Evolutionary conservation across 1,140 invertebrate genomes (phyloP), one percentile per base, ranked within the genome.

Genomic region (Varroa destructor): DNA sequence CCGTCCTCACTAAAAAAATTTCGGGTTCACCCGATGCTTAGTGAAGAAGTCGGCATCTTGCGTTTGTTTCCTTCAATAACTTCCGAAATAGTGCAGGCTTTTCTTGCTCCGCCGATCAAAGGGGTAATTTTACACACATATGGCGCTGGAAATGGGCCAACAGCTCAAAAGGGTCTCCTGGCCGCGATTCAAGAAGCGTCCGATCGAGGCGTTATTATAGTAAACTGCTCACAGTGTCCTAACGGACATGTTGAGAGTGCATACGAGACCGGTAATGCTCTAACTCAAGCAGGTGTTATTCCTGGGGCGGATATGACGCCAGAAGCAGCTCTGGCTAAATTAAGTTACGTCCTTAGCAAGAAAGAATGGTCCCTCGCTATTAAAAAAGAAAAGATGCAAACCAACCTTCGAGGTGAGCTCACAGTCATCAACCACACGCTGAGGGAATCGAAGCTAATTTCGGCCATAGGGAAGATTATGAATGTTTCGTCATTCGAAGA

Each of bases 241-340:
- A 79, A 81, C 0, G 86, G 85, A 72, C 92, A 75, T 79, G 79
- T 85, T 25, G 91, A 96, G 10, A 74, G 81, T 1, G 80, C 86
- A 0, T 98, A 98, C 78, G 88, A 91, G 76, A 88, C 91, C 55
- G 93, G 90, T 73, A 75, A 74, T 61, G 80, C 82, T 8, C 75
- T 86, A 40, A 72, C 78, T 54, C 81, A 84, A 71, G 79, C 78
- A 76, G 93, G 93, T 6, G 88, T 97, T 2, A 86, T 93, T 67
- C 85, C 89, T 0, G 93, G 95, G 0, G 88, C 83, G 72, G 94
- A 98, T 78, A 96, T 97, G 90, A 98, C 94, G 0, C 86, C 88
- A 0, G 93, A 97, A 80, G 91, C 94, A 0, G 92, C 93, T 0
- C 80, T 97, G 0, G 87, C 90, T 1, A 98, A 98, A 81, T 81